phyloP scores from a whole-genome alignment of 1,140 invertebrate species.

The Cepaea nemoralis region DNA sequence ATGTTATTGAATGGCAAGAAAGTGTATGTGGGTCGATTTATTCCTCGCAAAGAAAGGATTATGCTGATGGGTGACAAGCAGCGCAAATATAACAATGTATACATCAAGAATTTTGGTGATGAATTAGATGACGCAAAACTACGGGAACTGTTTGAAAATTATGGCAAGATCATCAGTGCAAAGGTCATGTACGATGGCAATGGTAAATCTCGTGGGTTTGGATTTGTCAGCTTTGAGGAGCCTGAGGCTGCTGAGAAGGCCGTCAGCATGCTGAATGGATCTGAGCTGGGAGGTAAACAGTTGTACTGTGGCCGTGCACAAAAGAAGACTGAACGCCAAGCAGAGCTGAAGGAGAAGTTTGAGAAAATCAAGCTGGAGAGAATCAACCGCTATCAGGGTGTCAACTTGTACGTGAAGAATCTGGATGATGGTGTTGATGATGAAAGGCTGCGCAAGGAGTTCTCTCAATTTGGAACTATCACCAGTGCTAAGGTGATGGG shows the following conservation, averaged over 20 bases:
- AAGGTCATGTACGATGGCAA: conserved; percentile 91
- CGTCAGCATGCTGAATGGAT: not conserved
- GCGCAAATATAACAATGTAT: conserved; percentile 98
- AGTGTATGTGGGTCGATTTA: conserved; percentile 96
- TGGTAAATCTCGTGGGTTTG: conserved; percentile 97
- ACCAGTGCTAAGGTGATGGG: conserved; percentile 91
- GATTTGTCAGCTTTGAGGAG: conserved; percentile 98
- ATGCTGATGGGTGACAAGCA: conserved; percentile 96
- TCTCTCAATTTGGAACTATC: conserved; percentile 93
- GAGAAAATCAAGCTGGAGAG: conserved; percentile 95
- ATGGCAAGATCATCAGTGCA: conserved; percentile 93
- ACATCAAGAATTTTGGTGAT: conserved; percentile 98
- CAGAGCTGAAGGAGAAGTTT: conserved; percentile 89
- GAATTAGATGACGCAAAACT: conserved; percentile 94
- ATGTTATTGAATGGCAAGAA: conserved; percentile 94
- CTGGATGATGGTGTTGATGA: conserved; percentile 97
- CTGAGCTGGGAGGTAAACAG: not conserved
- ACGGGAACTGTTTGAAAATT: conserved; percentile 93
- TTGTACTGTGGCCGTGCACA: conserved; percentile 81
- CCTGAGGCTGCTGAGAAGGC: conserved; percentile 90
- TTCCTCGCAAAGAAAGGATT: conserved; percentile 95
- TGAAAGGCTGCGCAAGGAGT: conserved; percentile 94
- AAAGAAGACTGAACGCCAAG: conserved; percentile 97
- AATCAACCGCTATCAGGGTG: conserved; percentile 87
- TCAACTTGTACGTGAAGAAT: conserved; percentile 99